Evolutionary conservation across 1,140 invertebrate genomes (phyloP), one percentile per base, ranked within the genome.

Genomic region (Frieseomelitta varia): DNA sequence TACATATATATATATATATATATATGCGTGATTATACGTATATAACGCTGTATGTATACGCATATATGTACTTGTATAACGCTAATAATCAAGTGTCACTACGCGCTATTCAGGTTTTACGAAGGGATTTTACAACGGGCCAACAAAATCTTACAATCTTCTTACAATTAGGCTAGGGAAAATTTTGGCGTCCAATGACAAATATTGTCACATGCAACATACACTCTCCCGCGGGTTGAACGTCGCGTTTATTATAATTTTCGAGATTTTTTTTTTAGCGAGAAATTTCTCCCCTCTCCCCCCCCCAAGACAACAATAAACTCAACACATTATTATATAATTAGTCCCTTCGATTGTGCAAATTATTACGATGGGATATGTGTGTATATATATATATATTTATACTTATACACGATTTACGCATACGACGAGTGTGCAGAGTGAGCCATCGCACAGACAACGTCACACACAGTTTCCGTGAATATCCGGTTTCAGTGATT

Each of bases 51-150:
- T 82, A 77, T 68, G 53, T 82, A 67, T 77, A 77, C 80, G 73
- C 73, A 82, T 82, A 82, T 88, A 63, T 81, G 77, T 82, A 75
- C 81, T 71, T 88, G 67, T 81, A 74, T 82, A 71, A 75, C 71
- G 80, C 63, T 87, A 85, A 47, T 47, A 47, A 84, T 56, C 27
- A 79, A 79, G 67, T 86, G 58, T 87, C 55, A 88, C 39, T 47
- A 47, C 73, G 71, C 56, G 56, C 91, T 92, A 85, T 83, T 90
- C 76, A 87, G 90, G 90, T 91, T 90, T 92, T 88, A 74, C 88
- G 88, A 89, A 91, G 88, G 87, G 74, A 89, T 89, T 86, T 79
- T 88, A 47, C 82, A 87, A 84, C 84, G 87, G 87, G 81, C 88
- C 86, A 76, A 87, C 34, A 56, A 47, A 47, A 82, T 76, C 30